These are phyloP conservation scores for Emmelina monodactyla DNA, from an alignment of 2,888 invertebrate species.

Conservation along the genomic window DNA sequence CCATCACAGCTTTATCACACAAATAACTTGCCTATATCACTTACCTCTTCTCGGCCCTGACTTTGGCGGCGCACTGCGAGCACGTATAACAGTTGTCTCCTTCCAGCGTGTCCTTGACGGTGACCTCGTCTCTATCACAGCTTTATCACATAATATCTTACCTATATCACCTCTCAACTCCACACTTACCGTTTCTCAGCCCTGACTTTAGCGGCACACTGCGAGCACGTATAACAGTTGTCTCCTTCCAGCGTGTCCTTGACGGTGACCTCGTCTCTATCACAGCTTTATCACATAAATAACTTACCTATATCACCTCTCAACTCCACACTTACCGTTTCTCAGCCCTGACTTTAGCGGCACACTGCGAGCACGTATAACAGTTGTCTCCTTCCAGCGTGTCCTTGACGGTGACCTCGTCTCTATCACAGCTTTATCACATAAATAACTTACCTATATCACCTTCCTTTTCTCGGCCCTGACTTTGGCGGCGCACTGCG, in stretches of 20 bases:
- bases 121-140: constrained; percentile 97
- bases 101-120: constrained; percentile 94
- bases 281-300: too few species aligned
- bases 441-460: too few species aligned
- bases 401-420: constrained; percentile 97
- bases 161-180: too few species aligned
- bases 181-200: constrained; percentile 87
- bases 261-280: constrained; percentile 96
- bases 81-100: constrained; percentile 99
- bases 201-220: constrained; percentile 92
- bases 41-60: constrained; percentile 90
- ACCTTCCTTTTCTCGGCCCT: constrained; percentile 93
- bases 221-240: constrained; percentile 97
- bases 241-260: constrained; percentile 97
- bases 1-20: too few species aligned
- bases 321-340: constrained; percentile 80
- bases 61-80: constrained; percentile 94
- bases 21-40: too few species aligned
- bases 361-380: constrained; percentile 96
- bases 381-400: constrained; percentile 97
- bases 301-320: too few species aligned
- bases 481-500: constrained; percentile 94
- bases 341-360: constrained; percentile 94
- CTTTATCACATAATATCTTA: too few species aligned
- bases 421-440: too few species aligned